phyloP scores from a whole-genome alignment of 2,888 invertebrate species.

The Polydesmus complanatus region DNA sequence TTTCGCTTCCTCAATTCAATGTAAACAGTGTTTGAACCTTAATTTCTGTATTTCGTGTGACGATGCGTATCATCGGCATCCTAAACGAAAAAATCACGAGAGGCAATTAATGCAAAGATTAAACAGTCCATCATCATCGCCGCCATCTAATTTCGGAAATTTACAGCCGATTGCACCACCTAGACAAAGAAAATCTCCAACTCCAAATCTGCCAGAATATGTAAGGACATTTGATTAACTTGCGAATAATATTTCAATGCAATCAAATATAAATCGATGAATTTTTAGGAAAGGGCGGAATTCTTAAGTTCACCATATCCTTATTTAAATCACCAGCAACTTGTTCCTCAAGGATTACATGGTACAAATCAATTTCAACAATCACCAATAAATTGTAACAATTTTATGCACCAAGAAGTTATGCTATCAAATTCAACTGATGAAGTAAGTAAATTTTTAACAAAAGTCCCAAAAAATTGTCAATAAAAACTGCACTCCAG shows the following conservation, averaged over 20 bases:
- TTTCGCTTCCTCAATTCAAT: slow-evolving; percentile 61
- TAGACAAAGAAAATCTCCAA: slow-evolving; percentile 37
- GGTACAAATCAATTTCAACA: no score
- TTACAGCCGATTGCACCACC: slow-evolving; percentile 51
- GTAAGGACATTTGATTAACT: no score
- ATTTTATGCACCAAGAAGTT: no score
- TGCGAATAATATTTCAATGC: no score
- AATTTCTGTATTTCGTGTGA: slow-evolving; percentile 82
- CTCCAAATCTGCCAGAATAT: slow-evolving; percentile 27
- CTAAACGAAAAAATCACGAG: slow-evolving; percentile 44
- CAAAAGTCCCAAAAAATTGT: no score
- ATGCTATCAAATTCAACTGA: no score
- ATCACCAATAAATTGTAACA: no score
- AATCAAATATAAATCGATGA: no score
- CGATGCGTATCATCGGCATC: slow-evolving; percentile 86
- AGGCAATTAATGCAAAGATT: background rate
- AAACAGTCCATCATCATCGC: slow-evolving; percentile 14
- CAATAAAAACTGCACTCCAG: no score
- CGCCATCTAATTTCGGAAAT: slow-evolving; percentile 36
- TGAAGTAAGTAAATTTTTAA: no score
- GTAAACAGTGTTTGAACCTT: slow-evolving; percentile 66
- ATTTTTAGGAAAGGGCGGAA: background rate
- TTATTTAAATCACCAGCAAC: background rate
- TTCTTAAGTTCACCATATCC: background rate
- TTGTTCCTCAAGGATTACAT: no score